A percentile compares a stretch with the other conserved stretches of the same genome.
Evolutionary conservation across 2,888 invertebrate species (phyloP).

Genomic region (Caenorhabditis plicata): DNA sequence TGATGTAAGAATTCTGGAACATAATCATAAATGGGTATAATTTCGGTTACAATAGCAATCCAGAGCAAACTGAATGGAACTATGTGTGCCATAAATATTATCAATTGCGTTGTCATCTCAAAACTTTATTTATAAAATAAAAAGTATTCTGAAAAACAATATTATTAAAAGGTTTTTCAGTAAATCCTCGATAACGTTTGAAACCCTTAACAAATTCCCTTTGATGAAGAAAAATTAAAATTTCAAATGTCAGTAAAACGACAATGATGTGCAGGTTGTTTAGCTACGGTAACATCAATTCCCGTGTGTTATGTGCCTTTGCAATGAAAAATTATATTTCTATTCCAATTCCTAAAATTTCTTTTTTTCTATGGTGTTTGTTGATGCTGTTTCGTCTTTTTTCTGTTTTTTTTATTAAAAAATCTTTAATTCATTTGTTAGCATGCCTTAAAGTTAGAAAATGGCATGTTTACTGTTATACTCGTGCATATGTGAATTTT

Average conservation of each 20-base stretch:
- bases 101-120: conserved; percentile 44
- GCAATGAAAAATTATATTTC: conserved; percentile 2
- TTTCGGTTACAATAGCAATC: conserved; percentile 24
- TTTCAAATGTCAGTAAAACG: too few species aligned
- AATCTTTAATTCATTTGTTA: too few species aligned
- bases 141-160: neutral
- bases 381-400: neutral
- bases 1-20: conserved; percentile 16
- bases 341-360: conserved; percentile 18
- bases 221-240: neutral
- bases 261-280: too few species aligned
- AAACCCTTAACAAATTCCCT: neutral
- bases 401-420: neutral
- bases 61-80: conserved; percentile 30
- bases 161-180: neutral
- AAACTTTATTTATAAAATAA: neutral
- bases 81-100: conserved; percentile 29
- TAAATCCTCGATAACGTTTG: too few species aligned
- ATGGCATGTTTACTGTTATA: too few species aligned
- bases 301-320: neutral
- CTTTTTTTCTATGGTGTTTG: conserved; percentile 4
- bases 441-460: too few species aligned
- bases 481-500: too few species aligned
- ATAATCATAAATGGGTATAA: conserved; percentile 23
- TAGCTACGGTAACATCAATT: too few species aligned